Percentiles rank a stretch among this genome's conserved stretches.
Conservation (phyloP, 30 jellyfish, hydroid and myxozoan species). For the Sanderia malayensis region DNA sequence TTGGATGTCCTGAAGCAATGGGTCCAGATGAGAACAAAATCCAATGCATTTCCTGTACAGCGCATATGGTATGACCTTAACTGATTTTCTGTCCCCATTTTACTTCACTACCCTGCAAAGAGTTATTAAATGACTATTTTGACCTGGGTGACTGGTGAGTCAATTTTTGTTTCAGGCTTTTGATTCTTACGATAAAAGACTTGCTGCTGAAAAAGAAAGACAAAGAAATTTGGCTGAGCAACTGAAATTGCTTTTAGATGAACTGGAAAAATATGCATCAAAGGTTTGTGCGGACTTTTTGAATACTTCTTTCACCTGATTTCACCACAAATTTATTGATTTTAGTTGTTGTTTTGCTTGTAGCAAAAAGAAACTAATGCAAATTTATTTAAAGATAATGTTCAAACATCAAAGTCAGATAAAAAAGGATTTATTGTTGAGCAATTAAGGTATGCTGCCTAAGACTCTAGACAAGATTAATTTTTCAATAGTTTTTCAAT, state of each 20-base stretch:
- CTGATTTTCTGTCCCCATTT: too few relatives aligned
- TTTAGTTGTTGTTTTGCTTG: too few relatives aligned
- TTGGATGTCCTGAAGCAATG: constrained; percentile 92
- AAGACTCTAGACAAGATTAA: too few relatives aligned
- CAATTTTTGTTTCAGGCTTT: constrained; percentile 62
- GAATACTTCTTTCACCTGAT: too few relatives aligned
- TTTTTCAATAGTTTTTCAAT: too few relatives aligned
- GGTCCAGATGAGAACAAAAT: constrained; percentile 85
- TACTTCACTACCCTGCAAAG: too few relatives aligned
- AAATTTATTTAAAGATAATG: constrained; percentile 44
- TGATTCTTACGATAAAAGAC: constrained; percentile 71
- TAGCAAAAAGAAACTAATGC: constrained; percentile 54
- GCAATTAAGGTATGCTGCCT: constrained; percentile 59
- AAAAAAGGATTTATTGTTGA: constrained; percentile 52
- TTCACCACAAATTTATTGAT: too few relatives aligned
- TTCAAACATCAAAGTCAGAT: constrained; percentile 41
- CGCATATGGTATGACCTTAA: constrained; percentile 88
- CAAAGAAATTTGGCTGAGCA: constrained; percentile 72
- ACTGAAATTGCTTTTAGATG: constrained; percentile 63
- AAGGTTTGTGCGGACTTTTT: too few relatives aligned
- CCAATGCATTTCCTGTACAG: constrained; percentile 66
- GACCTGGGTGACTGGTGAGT: too few relatives aligned
- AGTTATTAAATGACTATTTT: too few relatives aligned
- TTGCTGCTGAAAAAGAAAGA: constrained; percentile 74
- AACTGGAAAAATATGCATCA: constrained; percentile 82